phyloP scores from a whole-genome alignment of 2,888 invertebrate species.

The Pollenia griseotomentosa region DNA sequence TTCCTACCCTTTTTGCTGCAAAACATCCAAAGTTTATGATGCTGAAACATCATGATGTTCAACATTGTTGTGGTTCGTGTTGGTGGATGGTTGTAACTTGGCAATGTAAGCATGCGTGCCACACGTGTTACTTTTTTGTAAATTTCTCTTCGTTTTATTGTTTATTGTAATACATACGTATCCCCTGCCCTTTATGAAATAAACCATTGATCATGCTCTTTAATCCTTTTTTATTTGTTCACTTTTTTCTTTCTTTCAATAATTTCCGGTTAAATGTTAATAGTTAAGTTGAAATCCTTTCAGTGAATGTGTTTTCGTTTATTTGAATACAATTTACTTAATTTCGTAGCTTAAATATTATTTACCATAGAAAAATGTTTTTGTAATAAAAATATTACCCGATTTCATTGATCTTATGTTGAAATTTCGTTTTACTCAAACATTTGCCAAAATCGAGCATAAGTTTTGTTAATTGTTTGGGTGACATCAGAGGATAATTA shows the following conservation, averaged over 20 bases:
- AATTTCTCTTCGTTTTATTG: constrained; percentile 29
- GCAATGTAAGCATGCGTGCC: constrained; percentile 71
- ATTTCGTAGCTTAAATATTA: background rate
- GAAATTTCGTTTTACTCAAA: constrained; percentile 1
- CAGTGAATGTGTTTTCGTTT: too few relatives aligned
- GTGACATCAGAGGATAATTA: constrained; percentile 26
- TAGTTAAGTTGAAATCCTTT: background rate
- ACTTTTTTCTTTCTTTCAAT: constrained; percentile 15
- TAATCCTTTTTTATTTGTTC: constrained; percentile 14
- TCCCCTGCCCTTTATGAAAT: constrained; percentile 23
- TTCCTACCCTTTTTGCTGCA: constrained; percentile 19
- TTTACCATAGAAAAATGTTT: background rate
- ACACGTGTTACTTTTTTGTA: constrained; percentile 69
- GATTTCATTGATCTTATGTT: constrained; percentile 36
- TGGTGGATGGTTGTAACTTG: constrained; percentile 49
- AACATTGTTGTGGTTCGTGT: constrained; percentile 15
- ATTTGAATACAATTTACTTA: background rate
- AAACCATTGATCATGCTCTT: constrained; percentile 21
- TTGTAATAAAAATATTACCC: background rate
- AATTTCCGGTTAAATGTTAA: constrained; percentile 52
- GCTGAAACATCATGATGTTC: background rate
- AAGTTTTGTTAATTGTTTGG: constrained; percentile 53
- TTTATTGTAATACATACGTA: constrained; percentile 16
- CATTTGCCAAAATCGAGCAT: constrained; percentile 43
- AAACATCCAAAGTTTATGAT: background rate